phyloP scores from a whole-genome alignment of 1,140 invertebrate species.

The Drosophila eugracilis region DNA sequence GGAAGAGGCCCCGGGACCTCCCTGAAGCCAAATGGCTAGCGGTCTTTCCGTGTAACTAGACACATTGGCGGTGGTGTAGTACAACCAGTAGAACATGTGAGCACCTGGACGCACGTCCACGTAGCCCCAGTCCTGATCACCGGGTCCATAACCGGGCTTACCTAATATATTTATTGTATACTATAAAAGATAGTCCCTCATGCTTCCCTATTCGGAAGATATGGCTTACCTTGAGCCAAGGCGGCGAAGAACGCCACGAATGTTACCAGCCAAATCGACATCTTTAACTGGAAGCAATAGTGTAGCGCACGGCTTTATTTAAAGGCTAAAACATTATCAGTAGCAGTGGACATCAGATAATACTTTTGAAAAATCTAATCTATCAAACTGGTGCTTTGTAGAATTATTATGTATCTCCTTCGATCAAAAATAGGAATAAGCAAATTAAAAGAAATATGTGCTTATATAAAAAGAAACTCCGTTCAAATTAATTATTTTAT shows the following conservation, averaged over 20 bases:
- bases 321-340: constrained; percentile 32
- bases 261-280: constrained; percentile 34
- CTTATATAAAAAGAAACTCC: too few relatives aligned
- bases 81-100: constrained; percentile 94
- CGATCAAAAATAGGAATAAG: too few relatives aligned
- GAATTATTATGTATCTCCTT: too few relatives aligned
- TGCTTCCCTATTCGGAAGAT: too few relatives aligned
- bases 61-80: constrained; percentile 88
- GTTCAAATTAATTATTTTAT: too few relatives aligned
- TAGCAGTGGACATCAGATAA: background rate
- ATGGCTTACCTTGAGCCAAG: constrained; percentile 42
- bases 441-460: too few relatives aligned
- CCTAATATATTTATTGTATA: too few relatives aligned
- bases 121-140: constrained; percentile 89
- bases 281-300: constrained; percentile 29
- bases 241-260: constrained; percentile 29
- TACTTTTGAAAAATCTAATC: constrained; percentile 1
- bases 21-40: constrained; percentile 92
- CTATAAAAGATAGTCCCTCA: too few relatives aligned
- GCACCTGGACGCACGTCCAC: constrained; percentile 89
- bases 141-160: constrained; percentile 86
- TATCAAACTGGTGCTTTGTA: constrained; percentile 19
- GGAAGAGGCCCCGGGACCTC: constrained; percentile 90
- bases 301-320: constrained; percentile 11
- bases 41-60: constrained; percentile 87